Evolutionary conservation across 1,140 invertebrate species (phyloP).

Genomic region (Pachypeltis micranthus): DNA sequence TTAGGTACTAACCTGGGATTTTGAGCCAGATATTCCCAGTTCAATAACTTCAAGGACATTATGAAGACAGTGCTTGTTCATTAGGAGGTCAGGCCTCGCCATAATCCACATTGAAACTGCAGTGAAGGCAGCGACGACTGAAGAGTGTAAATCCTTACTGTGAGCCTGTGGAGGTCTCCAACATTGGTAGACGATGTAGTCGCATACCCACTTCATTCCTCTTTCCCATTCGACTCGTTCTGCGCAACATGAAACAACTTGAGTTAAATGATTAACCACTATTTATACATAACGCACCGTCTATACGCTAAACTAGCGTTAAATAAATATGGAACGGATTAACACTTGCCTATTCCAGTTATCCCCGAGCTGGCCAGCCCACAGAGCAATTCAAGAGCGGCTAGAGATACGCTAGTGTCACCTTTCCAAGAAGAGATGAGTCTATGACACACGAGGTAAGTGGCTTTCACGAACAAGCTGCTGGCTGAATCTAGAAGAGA

Average conservation of each 20-base stretch:
- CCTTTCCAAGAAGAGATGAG: conserved; percentile 92
- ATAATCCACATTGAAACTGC: conserved; percentile 87
- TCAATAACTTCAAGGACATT: conserved; percentile 94
- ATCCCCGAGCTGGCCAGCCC: conserved; percentile 78
- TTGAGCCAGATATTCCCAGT: conserved; percentile 91
- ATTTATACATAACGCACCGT: too few species aligned
- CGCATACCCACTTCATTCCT: conserved; percentile 94
- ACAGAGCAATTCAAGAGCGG: conserved; percentile 80
- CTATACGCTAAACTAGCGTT: too few species aligned
- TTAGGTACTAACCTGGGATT: conserved; percentile 51
- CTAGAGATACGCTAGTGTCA: conserved; percentile 87
- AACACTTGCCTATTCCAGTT: conserved; percentile 75
- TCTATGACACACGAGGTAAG: conserved; percentile 85
- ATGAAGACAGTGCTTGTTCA: conserved; percentile 83
- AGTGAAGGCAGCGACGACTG: conserved; percentile 87
- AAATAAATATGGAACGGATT: too few species aligned
- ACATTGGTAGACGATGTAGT: conserved; percentile 94
- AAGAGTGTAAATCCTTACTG: conserved; percentile 95
- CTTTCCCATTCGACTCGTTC: conserved; percentile 32
- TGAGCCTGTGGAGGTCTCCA: conserved; percentile 87
- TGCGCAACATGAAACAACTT: conserved; percentile 1
- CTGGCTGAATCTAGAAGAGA: conserved; percentile 67
- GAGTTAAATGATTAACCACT: too few species aligned
- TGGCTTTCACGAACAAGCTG: conserved; percentile 78
- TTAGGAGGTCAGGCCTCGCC: conserved; percentile 72